phyloP scores from a whole-genome alignment of 2,113 vertebrate genomes.

The Laticauda colubrina region DNA sequence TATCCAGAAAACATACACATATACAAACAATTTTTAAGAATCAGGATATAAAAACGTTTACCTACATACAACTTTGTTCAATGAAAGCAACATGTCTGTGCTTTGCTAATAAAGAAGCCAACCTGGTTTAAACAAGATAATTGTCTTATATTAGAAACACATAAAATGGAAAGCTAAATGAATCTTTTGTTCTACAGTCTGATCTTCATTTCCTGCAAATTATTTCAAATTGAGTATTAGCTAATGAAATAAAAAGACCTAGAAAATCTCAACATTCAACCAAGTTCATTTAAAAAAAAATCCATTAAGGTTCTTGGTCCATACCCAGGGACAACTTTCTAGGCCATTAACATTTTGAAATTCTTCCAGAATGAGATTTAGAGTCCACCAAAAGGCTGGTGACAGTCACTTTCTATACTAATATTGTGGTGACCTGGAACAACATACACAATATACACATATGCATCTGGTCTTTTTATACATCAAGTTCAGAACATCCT shows the following conservation, averaged over 20 bases:
- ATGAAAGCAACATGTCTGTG: background rate
- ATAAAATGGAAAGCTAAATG: background rate
- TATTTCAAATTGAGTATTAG: background rate
- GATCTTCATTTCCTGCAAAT: background rate
- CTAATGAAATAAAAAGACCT: background rate
- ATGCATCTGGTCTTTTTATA: background rate
- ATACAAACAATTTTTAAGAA: background rate
- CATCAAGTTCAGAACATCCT: background rate
- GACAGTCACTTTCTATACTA: background rate
- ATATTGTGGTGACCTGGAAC: background rate
- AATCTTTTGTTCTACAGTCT: background rate
- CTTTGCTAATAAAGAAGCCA: background rate
- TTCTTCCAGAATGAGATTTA: background rate
- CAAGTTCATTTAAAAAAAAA: background rate
- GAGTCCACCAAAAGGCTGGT: background rate
- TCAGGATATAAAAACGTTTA: background rate
- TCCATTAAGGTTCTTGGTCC: background rate
- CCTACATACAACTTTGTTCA: background rate
- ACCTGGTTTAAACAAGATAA: background rate
- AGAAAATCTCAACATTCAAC: background rate
- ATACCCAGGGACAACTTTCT: background rate
- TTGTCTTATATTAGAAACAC: background rate
- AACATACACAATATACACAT: background rate
- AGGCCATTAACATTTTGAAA: background rate
- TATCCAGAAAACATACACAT: background rate